Evolutionary conservation across 1,140 invertebrate genomes (phyloP).

Genomic region (Leptopilina boulardi): DNA sequence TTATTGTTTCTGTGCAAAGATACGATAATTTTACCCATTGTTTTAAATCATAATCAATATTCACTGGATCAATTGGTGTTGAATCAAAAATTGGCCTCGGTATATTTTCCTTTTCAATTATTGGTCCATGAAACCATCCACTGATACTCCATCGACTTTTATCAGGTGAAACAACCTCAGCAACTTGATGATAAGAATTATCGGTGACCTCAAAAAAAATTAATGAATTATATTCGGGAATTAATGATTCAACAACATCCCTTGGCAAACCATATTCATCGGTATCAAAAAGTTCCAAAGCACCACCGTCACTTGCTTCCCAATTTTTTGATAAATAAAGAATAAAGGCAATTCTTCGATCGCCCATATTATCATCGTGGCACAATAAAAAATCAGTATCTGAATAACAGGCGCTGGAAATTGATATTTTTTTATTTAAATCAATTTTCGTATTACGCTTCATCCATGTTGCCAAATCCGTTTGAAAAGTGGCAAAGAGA

Average conservation of each 20-base stretch:
- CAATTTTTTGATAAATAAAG: slow-evolving; percentile 81
- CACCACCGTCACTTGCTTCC: slow-evolving; percentile 80
- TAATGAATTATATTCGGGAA: slow-evolving; percentile 83
- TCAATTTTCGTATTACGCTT: slow-evolving; percentile 78
- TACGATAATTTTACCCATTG: slow-evolving; percentile 76
- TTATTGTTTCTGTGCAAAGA: slow-evolving; percentile 70
- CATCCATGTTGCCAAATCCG: slow-evolving; percentile 79
- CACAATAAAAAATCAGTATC: slow-evolving; percentile 84
- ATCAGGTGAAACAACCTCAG: slow-evolving; percentile 80
- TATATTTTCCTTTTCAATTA: slow-evolving; percentile 36
- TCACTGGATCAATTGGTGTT: slow-evolving; percentile 53
- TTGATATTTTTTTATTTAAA: slow-evolving; percentile 79
- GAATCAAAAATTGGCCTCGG: slow-evolving; percentile 42
- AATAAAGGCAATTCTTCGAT: slow-evolving; percentile 84
- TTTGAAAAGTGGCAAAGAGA: slow-evolving; percentile 78
- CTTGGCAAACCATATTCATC: slow-evolving; percentile 78
- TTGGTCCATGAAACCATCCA: slow-evolving; percentile 85
- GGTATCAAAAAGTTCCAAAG: slow-evolving; percentile 80
- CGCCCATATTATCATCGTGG: slow-evolving; percentile 84
- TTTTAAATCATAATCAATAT: slow-evolving; percentile 62
- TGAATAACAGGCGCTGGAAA: slow-evolving; percentile 83
- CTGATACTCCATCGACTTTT: slow-evolving; percentile 83
- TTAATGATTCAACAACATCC: slow-evolving; percentile 75
- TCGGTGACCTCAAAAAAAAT: slow-evolving; percentile 83
- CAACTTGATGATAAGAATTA: slow-evolving; percentile 79